phyloP scores from a whole-genome alignment of 2,113 vertebrate genomes.

The Balaeniceps rex region DNA sequence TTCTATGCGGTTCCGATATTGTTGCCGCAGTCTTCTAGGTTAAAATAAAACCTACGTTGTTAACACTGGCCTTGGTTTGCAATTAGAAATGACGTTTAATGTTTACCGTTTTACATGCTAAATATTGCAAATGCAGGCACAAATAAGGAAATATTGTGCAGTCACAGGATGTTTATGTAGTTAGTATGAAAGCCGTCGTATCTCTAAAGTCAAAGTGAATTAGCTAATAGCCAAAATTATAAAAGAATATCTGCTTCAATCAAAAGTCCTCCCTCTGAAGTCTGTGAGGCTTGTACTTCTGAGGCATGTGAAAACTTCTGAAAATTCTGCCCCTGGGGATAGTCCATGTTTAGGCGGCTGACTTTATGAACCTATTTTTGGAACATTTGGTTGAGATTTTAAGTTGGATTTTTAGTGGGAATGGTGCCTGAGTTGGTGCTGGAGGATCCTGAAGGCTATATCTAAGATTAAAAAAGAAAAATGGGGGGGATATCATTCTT shows the following conservation, averaged over 20 bases:
- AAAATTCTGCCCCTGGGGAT: neutral
- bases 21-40: neutral
- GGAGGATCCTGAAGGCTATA: neutral
- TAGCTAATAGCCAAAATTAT: neutral
- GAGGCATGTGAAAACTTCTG: slow-evolving; percentile 17
- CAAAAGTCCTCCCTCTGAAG: slow-evolving; percentile 25
- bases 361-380: slow-evolving; percentile 33
- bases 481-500: rapidly evolving
- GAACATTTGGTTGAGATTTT: slow-evolving; percentile 10
- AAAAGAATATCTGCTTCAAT: slow-evolving; percentile 8
- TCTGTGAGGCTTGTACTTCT: slow-evolving; percentile 10
- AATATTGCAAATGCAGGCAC: neutral
- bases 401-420: slow-evolving; percentile 13
- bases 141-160: slow-evolving; percentile 22
- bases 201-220: neutral
- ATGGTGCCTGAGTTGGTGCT: neutral
- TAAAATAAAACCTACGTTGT: slow-evolving; percentile 21
- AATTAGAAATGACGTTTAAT: neutral
- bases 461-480: neutral
- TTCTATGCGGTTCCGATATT: neutral
- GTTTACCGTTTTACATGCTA: neutral
- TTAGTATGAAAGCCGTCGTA: neutral
- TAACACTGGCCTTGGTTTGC: neutral
- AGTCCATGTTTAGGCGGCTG: slow-evolving; percentile 12
- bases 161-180: slow-evolving; percentile 40